These are phyloP conservation scores for Epirrhoe tristata DNA, from an alignment of 2,888 invertebrate genomes.

Conservation along the genomic window DNA sequence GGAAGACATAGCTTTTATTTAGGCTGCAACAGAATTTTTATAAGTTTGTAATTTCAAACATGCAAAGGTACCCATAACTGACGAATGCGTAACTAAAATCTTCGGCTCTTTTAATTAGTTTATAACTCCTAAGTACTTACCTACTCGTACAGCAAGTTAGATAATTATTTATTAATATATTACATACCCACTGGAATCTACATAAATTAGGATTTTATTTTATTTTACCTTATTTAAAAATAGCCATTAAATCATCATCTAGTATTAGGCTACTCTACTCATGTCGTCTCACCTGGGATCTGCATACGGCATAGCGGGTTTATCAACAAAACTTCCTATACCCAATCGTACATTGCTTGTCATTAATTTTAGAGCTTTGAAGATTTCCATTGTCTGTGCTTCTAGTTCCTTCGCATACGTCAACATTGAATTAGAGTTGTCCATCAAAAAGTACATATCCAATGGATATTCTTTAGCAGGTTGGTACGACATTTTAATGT, in stretches of 20 bases:
- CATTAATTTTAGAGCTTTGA: slow-evolving; percentile 77
- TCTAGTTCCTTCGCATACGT: slow-evolving; percentile 82
- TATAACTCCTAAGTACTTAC: no score
- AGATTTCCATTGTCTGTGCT: slow-evolving; percentile 77
- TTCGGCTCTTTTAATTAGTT: not conserved
- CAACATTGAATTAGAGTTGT: slow-evolving; percentile 90
- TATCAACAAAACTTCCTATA: slow-evolving; percentile 90
- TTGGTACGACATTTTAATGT: slow-evolving; percentile 79
- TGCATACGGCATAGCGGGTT: slow-evolving; percentile 86
- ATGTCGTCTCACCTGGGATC: slow-evolving; percentile 52
- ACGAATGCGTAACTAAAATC: not conserved
- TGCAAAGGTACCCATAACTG: not conserved
- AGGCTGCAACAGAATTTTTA: slow-evolving; percentile 16
- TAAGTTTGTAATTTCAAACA: not conserved
- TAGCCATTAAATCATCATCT: no score
- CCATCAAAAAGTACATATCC: slow-evolving; percentile 94
- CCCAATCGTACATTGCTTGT: slow-evolving; percentile 88
- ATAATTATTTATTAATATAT: no score
- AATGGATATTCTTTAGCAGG: slow-evolving; percentile 91
- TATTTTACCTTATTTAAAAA: no score
- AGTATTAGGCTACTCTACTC: no score
- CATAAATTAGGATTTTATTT: no score
- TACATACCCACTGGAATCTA: no score
- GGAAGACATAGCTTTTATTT: slow-evolving; percentile 73
- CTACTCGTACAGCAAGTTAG: no score